Conservation (phyloP, 92 coral and sea anemone species). For the Nematostella vectensis region DNA sequence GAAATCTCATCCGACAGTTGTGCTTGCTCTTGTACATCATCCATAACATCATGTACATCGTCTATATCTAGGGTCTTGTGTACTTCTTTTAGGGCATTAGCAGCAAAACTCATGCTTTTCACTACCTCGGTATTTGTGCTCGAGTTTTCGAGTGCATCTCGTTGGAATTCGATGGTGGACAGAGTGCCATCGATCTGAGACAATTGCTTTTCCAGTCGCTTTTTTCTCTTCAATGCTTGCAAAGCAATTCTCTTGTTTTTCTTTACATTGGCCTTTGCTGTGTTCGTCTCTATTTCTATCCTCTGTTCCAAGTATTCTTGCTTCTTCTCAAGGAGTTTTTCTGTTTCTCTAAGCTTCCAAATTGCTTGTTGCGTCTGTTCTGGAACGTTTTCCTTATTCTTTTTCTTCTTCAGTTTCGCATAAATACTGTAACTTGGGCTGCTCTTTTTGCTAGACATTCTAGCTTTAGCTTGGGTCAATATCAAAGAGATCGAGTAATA, state of each 20-base stretch:
- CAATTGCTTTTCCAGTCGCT: slow-evolving; percentile 66
- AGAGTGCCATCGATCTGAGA: slow-evolving; percentile 68
- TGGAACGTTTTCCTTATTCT: slow-evolving; percentile 58
- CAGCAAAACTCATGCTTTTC: slow-evolving; percentile 63
- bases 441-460: not conserved
- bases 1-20: slow-evolving; percentile 63
- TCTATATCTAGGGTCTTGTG: slow-evolving; percentile 50
- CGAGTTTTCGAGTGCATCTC: slow-evolving; percentile 70
- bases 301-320: slow-evolving; percentile 64
- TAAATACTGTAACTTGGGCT: not conserved
- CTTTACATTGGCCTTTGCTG: slow-evolving; percentile 45
- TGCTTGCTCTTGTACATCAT: slow-evolving; percentile 66
- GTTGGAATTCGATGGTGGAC: slow-evolving; percentile 65
- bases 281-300: slow-evolving; percentile 41
- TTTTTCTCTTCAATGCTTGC: slow-evolving; percentile 64
- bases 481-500: not conserved
- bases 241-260: slow-evolving; percentile 62
- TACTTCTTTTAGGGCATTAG: slow-evolving; percentile 53
- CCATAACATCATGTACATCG: slow-evolving; percentile 68
- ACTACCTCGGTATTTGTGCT: slow-evolving; percentile 64
- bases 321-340: slow-evolving; percentile 59
- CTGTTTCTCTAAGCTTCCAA: slow-evolving; percentile 57
- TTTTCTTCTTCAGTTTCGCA: slow-evolving; percentile 8
- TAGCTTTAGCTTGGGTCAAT: not conserved
- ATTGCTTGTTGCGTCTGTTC: slow-evolving; percentile 44